Conservation (phyloP, 2,888 invertebrate species). For the Tinea trinotella region DNA sequence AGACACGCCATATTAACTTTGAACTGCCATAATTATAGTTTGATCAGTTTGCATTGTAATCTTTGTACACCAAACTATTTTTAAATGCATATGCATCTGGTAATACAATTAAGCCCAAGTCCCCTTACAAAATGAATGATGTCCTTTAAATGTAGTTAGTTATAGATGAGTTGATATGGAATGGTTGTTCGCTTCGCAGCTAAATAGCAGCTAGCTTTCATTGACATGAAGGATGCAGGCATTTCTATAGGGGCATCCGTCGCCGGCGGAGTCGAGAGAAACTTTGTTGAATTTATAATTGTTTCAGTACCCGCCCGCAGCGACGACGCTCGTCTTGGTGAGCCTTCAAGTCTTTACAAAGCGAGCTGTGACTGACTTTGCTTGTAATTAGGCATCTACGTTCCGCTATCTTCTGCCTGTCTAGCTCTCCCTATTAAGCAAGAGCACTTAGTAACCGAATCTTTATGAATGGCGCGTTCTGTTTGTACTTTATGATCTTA, state of each 20-base stretch:
- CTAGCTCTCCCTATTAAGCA: neutral
- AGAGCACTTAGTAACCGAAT: neutral
- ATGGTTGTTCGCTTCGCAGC: constrained; percentile 20
- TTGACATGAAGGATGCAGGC: constrained; percentile 17
- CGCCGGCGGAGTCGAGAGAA: constrained; percentile 20
- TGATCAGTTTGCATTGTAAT: too few relatives aligned
- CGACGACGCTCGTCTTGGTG: neutral
- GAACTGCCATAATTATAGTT: too few relatives aligned
- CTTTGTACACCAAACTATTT: too few relatives aligned
- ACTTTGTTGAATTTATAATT: constrained; percentile 35
- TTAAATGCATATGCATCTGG: too few relatives aligned
- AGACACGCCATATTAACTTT: too few relatives aligned
- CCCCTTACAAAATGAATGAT: too few relatives aligned
- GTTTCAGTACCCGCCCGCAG: constrained; percentile 25
- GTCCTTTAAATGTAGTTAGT: too few relatives aligned
- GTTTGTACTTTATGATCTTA: too few relatives aligned
- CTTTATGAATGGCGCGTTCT: neutral
- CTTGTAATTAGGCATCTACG: constrained; percentile 21
- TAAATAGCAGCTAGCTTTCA: constrained; percentile 27
- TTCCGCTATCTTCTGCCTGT: constrained; percentile 15
- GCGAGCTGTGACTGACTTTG: constrained; percentile 19
- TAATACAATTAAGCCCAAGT: too few relatives aligned
- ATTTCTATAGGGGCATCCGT: constrained; percentile 13
- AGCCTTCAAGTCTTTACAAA: constrained; percentile 20
- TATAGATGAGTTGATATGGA: too few relatives aligned